These are phyloP conservation scores for Heteropelma amictum DNA, from an alignment of 2,888 invertebrate genomes.

Conservation along the genomic window DNA sequence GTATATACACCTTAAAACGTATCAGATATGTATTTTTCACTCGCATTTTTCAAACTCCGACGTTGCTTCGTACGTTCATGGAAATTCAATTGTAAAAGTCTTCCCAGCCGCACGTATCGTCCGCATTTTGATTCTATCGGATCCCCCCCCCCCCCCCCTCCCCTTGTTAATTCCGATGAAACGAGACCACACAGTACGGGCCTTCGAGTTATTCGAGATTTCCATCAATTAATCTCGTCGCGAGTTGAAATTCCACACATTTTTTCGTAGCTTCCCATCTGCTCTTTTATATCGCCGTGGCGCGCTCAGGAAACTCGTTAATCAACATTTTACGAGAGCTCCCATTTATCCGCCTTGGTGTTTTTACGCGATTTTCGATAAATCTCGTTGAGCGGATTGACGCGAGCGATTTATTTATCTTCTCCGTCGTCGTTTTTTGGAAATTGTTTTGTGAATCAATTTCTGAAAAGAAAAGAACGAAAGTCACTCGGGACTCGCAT, in stretches of 20 bases:
- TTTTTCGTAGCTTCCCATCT: neutral
- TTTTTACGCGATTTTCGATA: too few species aligned
- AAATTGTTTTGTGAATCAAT: too few species aligned
- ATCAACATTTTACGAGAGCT: neutral
- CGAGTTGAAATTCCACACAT: neutral
- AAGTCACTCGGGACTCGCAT: too few species aligned
- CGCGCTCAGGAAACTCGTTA: neutral
- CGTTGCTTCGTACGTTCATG: neutral
- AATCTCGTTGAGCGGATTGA: too few species aligned
- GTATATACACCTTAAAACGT: neutral
- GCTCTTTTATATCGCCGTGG: neutral
- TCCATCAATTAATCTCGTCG: neutral
- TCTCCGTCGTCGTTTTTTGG: too few species aligned
- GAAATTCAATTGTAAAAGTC: constrained; percentile 13
- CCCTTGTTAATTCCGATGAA: neutral
- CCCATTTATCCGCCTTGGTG: too few species aligned
- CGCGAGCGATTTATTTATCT: too few species aligned
- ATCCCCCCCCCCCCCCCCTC: neutral
- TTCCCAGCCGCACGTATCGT: neutral
- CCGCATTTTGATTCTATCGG: neutral
- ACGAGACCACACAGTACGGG: neutral
- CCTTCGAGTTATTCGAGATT: neutral
- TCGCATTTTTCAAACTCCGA: neutral
- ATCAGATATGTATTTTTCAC: neutral
- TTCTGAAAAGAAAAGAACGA: too few species aligned